These are phyloP conservation scores for Anolis carolinensis DNA, from an alignment of 2,113 vertebrate genomes.

Conservation along the genomic window DNA sequence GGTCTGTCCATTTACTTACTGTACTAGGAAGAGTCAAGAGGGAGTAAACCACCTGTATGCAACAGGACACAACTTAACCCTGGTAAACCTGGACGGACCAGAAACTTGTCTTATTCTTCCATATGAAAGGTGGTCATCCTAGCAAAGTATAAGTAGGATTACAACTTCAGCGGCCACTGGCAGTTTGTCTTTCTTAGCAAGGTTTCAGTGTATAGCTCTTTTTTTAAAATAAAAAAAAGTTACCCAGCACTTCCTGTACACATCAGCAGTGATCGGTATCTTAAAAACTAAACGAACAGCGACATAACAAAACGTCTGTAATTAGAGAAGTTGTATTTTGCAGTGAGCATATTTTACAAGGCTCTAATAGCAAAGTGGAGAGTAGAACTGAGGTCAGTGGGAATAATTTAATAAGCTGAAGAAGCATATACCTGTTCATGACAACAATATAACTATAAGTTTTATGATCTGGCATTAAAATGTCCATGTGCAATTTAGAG, in stretches of 20 bases:
- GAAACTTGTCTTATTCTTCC: neutral
- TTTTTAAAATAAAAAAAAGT: neutral
- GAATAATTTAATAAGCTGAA: neutral
- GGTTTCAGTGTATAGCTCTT: neutral
- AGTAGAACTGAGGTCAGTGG: neutral
- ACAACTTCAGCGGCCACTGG: neutral
- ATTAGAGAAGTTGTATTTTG: neutral
- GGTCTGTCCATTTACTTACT: neutral
- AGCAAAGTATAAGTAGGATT: neutral
- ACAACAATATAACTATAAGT: neutral
- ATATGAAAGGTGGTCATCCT: neutral
- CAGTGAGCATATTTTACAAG: neutral
- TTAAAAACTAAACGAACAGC: neutral
- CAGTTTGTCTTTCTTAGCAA: neutral
- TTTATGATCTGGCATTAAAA: neutral
- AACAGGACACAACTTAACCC: neutral
- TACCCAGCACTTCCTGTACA: slow-evolving; percentile 29
- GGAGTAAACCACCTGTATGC: neutral
- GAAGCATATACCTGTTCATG: neutral
- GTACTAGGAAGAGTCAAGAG: neutral
- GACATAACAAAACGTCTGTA: neutral
- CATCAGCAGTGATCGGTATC: slow-evolving; percentile 29
- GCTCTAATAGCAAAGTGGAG: neutral
- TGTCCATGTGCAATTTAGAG: neutral
- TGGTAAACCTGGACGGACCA: neutral